Evolutionary conservation across 1,140 invertebrate species (phyloP).

Genomic region (Drosophila oshimai): DNA sequence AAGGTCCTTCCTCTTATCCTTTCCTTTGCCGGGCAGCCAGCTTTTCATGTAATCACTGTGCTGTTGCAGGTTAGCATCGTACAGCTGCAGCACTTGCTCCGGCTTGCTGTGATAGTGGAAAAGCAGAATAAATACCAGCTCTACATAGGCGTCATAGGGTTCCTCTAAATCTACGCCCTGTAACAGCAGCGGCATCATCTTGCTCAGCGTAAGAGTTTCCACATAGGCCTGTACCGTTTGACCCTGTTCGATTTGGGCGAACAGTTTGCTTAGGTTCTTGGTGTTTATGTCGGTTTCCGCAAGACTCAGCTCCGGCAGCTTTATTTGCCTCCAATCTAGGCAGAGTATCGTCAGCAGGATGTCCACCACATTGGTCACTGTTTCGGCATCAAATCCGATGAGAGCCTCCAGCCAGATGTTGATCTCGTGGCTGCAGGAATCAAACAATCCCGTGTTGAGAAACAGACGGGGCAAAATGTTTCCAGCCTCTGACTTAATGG

Average conservation of each 20-base stretch:
- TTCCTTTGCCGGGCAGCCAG: slow-evolving; percentile 22
- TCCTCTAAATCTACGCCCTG: slow-evolving; percentile 56
- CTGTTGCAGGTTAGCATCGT: slow-evolving; percentile 26
- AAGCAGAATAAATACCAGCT: slow-evolving; percentile 65
- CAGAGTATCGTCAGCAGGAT: slow-evolving; percentile 60
- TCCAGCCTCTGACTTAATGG: slow-evolving; percentile 70
- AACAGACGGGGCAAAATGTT: slow-evolving; percentile 84
- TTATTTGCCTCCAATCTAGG: slow-evolving; percentile 41
- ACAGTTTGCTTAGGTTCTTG: slow-evolving; percentile 61
- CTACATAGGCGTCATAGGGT: slow-evolving; percentile 65
- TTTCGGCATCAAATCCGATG: slow-evolving; percentile 49
- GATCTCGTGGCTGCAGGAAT: slow-evolving; percentile 85
- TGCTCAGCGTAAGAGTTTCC: slow-evolving; percentile 66
- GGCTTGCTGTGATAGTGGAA: slow-evolving; percentile 73
- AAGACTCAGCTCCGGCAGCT: slow-evolving; percentile 32
- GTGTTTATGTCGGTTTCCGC: slow-evolving; percentile 25
- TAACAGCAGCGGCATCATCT: slow-evolving; percentile 65
- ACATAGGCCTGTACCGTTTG: slow-evolving; percentile 75
- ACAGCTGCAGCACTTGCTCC: slow-evolving; percentile 56
- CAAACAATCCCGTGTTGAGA: slow-evolving; percentile 85
- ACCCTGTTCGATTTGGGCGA: slow-evolving; percentile 72
- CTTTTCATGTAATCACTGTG: slow-evolving; percentile 55
- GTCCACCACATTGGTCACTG: slow-evolving; percentile 48
- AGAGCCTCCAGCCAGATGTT: slow-evolving; percentile 86
- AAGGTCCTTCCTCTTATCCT: slow-evolving; percentile 1